Conservation (phyloP, 2,113 vertebrate genomes). For the Laticauda laticaudata region DNA sequence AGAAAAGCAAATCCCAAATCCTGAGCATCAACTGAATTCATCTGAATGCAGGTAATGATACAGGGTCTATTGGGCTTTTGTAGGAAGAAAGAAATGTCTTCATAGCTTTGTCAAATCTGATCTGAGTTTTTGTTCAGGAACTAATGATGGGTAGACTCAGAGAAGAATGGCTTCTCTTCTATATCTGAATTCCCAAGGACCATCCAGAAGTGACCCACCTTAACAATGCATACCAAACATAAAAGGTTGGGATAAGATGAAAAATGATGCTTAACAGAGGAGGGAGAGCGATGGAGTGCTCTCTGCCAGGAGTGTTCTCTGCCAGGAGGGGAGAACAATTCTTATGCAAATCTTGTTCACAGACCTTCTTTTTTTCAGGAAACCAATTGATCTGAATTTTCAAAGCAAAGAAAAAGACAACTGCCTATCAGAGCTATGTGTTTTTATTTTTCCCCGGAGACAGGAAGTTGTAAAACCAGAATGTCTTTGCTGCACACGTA, state of each 20-base stretch:
- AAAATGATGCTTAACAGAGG: neutral
- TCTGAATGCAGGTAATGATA: neutral
- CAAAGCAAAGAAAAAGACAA: neutral
- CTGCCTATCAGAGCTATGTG: fast-evolving
- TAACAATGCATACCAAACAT: neutral
- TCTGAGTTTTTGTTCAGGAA: neutral
- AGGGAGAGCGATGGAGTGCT: neutral
- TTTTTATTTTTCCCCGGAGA: neutral
- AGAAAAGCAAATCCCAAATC: neutral
- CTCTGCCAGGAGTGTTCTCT: no score
- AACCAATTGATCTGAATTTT: neutral
- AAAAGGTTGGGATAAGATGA: neutral
- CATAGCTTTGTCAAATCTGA: no score
- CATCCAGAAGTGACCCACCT: neutral
- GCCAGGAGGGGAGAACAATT: neutral
- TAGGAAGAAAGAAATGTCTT: neutral
- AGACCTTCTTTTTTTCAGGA: no score
- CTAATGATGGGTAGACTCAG: no score
- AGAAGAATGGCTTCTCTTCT: neutral
- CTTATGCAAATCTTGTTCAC: fast-evolving
- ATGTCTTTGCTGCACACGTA: neutral
- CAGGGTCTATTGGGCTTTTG: neutral
- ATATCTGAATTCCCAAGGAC: neutral
- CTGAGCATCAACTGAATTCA: neutral
- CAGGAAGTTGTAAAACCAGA: neutral